Percentiles rank a stretch among this genome's conserved stretches.
phyloP scores from a whole-genome alignment of 2,888 invertebrate genomes.

The Oligia latruncula region DNA sequence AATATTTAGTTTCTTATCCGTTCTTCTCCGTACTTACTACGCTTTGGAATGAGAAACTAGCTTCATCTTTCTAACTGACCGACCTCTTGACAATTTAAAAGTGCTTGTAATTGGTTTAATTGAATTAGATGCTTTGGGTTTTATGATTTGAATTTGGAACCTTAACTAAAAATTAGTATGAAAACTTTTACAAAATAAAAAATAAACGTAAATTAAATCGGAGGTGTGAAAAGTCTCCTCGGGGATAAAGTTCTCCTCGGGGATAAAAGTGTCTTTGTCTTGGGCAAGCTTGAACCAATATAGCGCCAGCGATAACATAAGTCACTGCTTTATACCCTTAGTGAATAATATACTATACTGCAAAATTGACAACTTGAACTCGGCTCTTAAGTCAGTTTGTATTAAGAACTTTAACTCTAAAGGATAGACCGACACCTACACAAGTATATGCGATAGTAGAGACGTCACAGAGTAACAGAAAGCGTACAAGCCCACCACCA shows the following conservation, averaged over 20 bases:
- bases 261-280: not conserved
- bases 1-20: not conserved
- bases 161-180: no score
- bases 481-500: slow-evolving; percentile 44
- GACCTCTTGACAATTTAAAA: no score
- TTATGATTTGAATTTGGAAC: no score
- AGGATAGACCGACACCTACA: not conserved
- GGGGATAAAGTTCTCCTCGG: no score
- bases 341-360: not conserved
- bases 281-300: not conserved
- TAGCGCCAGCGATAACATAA: not conserved
- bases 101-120: no score
- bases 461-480: slow-evolving; percentile 16
- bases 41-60: no score
- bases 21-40: no score
- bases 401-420: not conserved
- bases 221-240: no score
- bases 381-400: not conserved
- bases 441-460: slow-evolving; percentile 20
- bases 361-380: not conserved
- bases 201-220: no score
- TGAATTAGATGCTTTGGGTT: no score
- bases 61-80: no score
- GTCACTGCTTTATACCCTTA: not conserved
- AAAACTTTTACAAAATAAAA: no score